Evolutionary conservation across 2,797 vertebrate species (phyloP).

Genomic region (Emydoidea blandingii): DNA sequence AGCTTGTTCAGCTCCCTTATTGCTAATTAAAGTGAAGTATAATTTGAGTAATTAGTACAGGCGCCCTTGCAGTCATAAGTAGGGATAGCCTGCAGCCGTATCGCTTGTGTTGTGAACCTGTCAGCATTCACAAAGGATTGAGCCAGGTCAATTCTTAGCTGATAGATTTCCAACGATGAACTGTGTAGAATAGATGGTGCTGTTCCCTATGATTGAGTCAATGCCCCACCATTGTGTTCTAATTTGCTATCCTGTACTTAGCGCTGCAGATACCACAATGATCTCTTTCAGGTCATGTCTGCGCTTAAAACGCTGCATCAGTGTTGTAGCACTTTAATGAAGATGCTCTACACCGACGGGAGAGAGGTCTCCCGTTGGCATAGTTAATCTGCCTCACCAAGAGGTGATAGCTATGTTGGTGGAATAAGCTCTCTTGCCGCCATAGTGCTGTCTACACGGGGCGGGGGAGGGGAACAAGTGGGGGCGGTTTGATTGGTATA

Average conservation of each 20-base stretch:
- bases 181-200: fast-evolving
- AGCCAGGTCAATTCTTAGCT: not conserved
- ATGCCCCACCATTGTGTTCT: not conserved
- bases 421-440: not conserved
- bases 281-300: not conserved
- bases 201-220: not conserved
- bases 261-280: too few species aligned
- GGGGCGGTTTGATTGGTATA: not conserved
- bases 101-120: not conserved
- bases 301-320: not conserved
- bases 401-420: not conserved
- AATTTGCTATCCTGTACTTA: not conserved
- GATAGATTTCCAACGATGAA: not conserved
- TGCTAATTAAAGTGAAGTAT: not conserved
- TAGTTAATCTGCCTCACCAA: not conserved
- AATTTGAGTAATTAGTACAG: not conserved
- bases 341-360: not conserved
- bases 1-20: not conserved
- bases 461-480: too few species aligned
- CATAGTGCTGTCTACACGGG: not conserved
- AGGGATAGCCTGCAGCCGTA: not conserved
- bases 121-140: fast-evolving
- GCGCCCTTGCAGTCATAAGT: fast-evolving
- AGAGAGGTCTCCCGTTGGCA: not conserved
- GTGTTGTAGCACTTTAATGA: not conserved